These are phyloP conservation scores for Adelphocoris suturalis DNA, from an alignment of 2,888 invertebrate genomes.

Conservation along the genomic window DNA sequence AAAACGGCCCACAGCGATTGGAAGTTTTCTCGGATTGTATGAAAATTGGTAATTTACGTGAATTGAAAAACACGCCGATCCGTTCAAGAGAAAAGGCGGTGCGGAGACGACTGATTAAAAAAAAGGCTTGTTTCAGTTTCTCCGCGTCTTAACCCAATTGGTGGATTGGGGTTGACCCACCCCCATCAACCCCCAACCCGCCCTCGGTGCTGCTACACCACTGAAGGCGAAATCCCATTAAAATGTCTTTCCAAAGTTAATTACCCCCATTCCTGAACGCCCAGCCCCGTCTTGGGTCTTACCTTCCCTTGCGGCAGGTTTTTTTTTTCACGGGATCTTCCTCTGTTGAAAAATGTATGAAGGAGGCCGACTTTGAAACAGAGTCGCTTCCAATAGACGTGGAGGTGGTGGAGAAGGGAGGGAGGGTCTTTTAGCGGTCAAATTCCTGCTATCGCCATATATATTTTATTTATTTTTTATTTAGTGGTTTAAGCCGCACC, in stretches of 20 bases:
- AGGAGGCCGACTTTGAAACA: neutral
- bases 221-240: constrained; percentile 46
- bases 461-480: too few relatives aligned
- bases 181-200: neutral
- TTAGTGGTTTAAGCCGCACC: too few relatives aligned
- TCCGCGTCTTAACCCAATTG: constrained; percentile 33
- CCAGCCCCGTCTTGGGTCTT: neutral
- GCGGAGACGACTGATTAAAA: constrained; percentile 41
- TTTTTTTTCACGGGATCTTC: neutral
- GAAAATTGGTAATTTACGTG: constrained; percentile 2
- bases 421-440: too few relatives aligned
- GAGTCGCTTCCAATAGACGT: neutral
- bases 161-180: neutral
- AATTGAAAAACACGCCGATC: neutral
- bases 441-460: too few relatives aligned
- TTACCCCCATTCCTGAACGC: neutral
- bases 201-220: neutral
- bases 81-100: constrained; percentile 1
- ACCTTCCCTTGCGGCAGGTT: neutral
- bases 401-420: too few relatives aligned
- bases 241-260: constrained; percentile 57
- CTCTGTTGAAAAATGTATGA: neutral
- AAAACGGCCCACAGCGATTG: neutral
- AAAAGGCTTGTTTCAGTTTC: constrained; percentile 48
- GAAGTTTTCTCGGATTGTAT: neutral